Evolutionary conservation across 1,140 invertebrate species (phyloP).

Genomic region (Agrypnia vestita): DNA sequence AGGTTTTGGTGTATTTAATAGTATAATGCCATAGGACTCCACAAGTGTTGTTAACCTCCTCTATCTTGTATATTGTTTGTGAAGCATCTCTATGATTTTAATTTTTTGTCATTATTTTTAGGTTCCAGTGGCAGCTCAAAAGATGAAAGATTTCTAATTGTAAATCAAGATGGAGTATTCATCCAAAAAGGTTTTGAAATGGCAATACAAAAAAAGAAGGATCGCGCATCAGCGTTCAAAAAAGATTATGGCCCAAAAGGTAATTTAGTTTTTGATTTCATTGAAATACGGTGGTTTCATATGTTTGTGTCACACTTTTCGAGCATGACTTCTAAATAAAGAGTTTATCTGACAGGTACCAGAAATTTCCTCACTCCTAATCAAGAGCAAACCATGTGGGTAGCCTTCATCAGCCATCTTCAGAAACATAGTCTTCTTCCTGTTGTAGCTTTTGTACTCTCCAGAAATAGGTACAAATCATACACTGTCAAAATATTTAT

Average conservation of each 20-base stretch:
- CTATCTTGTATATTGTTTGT: not conserved
- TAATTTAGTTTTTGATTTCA: constrained; percentile 46
- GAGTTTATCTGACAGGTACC: constrained; percentile 36
- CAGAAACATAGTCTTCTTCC: constrained; percentile 89
- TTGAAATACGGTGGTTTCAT: too few species aligned
- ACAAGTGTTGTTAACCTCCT: too few species aligned
- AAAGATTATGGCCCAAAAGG: constrained; percentile 76
- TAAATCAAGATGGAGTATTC: constrained; percentile 85
- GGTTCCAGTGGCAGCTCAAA: constrained; percentile 84
- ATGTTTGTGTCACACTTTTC: too few species aligned
- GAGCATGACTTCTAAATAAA: constrained; percentile 47
- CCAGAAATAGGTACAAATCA: constrained; percentile 83
- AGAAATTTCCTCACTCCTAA: constrained; percentile 43
- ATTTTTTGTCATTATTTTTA: constrained; percentile 46
- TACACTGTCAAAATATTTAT: not conserved
- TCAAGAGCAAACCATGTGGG: constrained; percentile 90
- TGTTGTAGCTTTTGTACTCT: constrained; percentile 95
- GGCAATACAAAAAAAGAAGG: constrained; percentile 81
- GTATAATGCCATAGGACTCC: too few species aligned
- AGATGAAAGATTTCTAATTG: constrained; percentile 88
- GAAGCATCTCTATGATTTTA: not conserved
- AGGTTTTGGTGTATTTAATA: too few species aligned
- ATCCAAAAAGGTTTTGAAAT: constrained; percentile 81
- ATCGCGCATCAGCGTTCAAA: constrained; percentile 74
- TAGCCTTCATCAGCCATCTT: constrained; percentile 87